These are phyloP conservation scores for Ivindomyrus marchei DNA, from an alignment of 2,113 vertebrate genomes.

Conservation along the genomic window DNA sequence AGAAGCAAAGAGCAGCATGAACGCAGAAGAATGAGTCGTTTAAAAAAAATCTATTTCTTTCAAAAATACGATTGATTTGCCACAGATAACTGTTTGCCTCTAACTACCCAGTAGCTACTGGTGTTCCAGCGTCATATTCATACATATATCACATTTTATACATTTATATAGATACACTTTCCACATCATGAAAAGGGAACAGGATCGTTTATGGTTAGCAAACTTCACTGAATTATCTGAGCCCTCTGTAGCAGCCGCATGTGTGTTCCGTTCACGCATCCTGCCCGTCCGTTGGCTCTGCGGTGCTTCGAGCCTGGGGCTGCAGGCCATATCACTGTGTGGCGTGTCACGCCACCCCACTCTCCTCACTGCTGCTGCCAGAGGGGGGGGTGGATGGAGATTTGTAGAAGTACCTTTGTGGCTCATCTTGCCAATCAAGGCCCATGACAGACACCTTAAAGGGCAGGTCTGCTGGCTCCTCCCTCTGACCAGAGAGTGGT, in stretches of 20 bases:
- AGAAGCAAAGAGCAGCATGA: conserved; percentile 32
- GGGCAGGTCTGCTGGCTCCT: conserved; percentile 22
- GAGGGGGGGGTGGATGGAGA: conserved; percentile 16
- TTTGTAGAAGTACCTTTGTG: conserved; percentile 23
- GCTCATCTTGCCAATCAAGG: not conserved
- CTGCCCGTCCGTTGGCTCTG: conserved; percentile 35
- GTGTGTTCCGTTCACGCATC: conserved; percentile 37
- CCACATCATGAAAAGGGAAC: conserved; percentile 28
- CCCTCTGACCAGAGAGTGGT: conserved; percentile 15
- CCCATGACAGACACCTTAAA: conserved; percentile 42
- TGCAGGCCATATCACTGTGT: not conserved
- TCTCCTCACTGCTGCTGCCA: conserved; percentile 22
- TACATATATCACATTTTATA: conserved; percentile 57
- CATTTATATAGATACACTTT: conserved; percentile 57
- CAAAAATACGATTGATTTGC: conserved; percentile 42
- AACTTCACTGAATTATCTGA: conserved; percentile 54
- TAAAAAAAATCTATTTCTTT: conserved; percentile 40
- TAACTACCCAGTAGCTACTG: conserved; percentile 63
- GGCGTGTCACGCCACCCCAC: conserved; percentile 31
- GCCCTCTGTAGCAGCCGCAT: conserved; percentile 58
- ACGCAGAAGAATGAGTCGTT: conserved; percentile 18
- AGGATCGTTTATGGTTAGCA: conserved; percentile 49
- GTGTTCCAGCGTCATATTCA: conserved; percentile 65
- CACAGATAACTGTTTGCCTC: conserved; percentile 67
- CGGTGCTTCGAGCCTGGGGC: conserved; percentile 22